Evolutionary conservation across 2,113 vertebrate species (phyloP), one percentile per base, ranked within the genome.

Genomic region (Cairina moschata): DNA sequence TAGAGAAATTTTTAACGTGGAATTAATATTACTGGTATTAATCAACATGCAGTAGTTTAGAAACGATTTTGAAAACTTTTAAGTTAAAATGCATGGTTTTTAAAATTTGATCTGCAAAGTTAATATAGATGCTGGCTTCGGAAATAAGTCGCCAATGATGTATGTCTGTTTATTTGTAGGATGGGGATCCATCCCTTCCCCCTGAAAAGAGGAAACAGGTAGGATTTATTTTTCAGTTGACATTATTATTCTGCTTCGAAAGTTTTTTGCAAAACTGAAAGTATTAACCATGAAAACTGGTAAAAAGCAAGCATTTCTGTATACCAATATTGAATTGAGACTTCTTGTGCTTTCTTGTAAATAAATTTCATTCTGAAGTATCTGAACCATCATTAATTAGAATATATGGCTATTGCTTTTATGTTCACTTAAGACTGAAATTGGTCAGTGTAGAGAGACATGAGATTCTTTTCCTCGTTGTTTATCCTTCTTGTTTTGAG

Each of bases 171-270:
- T 90, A 81, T 94, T 95, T 97, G 48, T 91, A 99, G 99, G 99
- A 99, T 95, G 99, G 99, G n/a, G 99, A 99, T 95, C 98, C 98
- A 4, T 98, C 99, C 10, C 97, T 99, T 94, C 99, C 99, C 1
- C 99, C 99, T n/a, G 99, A 99, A 89, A 99, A 99, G 96, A 98
- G 99, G 74, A 99, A 99, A 89, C 99, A 99, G 98, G 99, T 99
- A 96, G 97, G 98, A 85, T 74, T 67, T 40, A 79, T 91, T 80
- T 93, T 79, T 88, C n/a, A 26, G 25, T 68, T 91, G 54, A 22
- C 6, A 2, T 72, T 86, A 54, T 62, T 82, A 69, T 74, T 69
- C 40, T 90, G 25, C 50, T 79, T 9, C 28, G 46, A 59, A 90
- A 73, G 12, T 78, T 86, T 14, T 88, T 77, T 11, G 17, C 28